Conservation (phyloP, 35 echinoderm and acorn worm species). For the Lytechinus variegatus region DNA sequence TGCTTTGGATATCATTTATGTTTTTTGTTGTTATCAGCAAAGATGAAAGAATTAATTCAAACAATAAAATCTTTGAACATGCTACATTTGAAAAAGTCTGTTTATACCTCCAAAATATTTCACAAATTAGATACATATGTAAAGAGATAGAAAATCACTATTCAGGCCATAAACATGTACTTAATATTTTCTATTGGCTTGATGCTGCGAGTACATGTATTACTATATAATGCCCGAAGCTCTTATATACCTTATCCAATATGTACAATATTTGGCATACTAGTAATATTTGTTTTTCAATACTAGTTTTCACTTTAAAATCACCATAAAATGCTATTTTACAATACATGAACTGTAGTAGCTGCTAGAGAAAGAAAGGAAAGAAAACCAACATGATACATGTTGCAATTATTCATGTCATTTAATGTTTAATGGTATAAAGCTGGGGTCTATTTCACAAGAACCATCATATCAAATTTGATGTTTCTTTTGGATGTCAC, state of each 20-base stretch:
- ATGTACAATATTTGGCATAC: constrained; percentile 1
- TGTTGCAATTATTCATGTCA: no score
- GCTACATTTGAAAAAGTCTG: neutral
- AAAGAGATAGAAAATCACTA: neutral
- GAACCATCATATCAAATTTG: no score
- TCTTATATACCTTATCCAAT: neutral
- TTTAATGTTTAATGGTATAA: no score
- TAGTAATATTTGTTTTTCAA: neutral
- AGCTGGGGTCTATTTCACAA: no score
- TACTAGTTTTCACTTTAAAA: no score
- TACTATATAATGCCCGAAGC: neutral
- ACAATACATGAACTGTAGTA: no score
- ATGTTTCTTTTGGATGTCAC: no score
- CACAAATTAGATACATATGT: neutral
- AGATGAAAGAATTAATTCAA: neutral
- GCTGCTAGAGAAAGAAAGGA: no score
- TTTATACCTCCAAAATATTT: neutral
- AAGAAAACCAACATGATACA: no score
- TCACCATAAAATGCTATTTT: no score
- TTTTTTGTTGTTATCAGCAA: neutral
- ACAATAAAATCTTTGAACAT: neutral
- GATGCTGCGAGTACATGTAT: neutral
- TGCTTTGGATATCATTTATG: neutral
- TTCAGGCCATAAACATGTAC: neutral
- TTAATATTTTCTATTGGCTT: neutral